phyloP scores from a whole-genome alignment of 2,797 vertebrate genomes.

The Phoeniculus purpureus region DNA sequence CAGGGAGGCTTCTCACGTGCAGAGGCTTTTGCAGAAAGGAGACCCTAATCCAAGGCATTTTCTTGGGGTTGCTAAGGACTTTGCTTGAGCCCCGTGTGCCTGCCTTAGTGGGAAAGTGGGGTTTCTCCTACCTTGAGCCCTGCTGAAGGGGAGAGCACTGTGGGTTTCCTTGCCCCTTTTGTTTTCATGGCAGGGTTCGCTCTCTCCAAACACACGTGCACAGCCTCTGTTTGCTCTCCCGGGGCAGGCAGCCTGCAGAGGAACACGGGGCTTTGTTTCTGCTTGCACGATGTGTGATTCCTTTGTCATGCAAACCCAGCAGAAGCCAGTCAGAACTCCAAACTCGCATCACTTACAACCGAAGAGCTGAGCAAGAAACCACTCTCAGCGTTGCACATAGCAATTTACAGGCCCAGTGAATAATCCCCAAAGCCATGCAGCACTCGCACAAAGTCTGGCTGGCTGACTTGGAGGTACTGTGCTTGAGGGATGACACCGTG shows the following conservation, averaged over 20 bases:
- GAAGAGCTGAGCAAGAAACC: neutral
- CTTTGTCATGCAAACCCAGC: slow-evolving; percentile 15
- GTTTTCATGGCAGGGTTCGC: neutral
- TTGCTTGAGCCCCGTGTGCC: neutral
- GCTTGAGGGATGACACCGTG: neutral
- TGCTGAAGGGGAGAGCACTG: neutral
- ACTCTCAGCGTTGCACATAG: neutral
- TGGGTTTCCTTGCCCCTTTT: neutral
- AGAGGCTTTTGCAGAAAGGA: neutral
- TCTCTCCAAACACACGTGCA: neutral
- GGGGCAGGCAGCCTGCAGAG: neutral
- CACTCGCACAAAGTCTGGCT: neutral
- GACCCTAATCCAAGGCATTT: neutral
- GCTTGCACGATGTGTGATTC: neutral
- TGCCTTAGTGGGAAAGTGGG: neutral
- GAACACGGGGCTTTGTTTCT: neutral
- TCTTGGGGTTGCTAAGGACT: neutral
- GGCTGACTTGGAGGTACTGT: neutral
- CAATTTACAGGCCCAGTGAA: neutral
- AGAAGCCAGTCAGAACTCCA: neutral
- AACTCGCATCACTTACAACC: neutral
- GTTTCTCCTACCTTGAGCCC: neutral
- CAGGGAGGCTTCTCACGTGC: neutral
- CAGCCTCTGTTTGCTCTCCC: neutral
- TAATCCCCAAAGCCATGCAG: neutral